Evolutionary conservation across 2,888 invertebrate species (phyloP).

Genomic region (Amaurobius ferox): DNA sequence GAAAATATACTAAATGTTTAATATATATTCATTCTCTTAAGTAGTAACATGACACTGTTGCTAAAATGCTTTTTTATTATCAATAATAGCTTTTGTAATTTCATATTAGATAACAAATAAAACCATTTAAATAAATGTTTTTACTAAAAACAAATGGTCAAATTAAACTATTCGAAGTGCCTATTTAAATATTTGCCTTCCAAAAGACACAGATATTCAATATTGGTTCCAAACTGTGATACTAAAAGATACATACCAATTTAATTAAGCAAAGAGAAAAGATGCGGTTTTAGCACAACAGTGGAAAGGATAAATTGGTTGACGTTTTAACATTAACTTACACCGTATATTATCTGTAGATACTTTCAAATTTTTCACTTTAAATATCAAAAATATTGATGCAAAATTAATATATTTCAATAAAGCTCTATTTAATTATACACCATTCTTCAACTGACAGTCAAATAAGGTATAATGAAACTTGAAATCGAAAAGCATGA

Average conservation of each 20-base stretch:
- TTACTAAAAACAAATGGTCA: too few species aligned
- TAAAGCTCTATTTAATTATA: background rate
- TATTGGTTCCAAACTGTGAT: background rate
- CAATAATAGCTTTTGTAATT: too few species aligned
- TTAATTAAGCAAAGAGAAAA: background rate
- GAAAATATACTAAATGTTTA: too few species aligned
- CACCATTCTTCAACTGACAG: background rate
- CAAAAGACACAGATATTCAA: too few species aligned
- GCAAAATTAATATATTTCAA: background rate
- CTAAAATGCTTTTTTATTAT: too few species aligned
- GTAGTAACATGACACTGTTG: too few species aligned
- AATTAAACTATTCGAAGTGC: too few species aligned
- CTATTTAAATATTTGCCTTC: too few species aligned
- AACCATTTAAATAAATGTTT: too few species aligned
- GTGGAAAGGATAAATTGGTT: background rate
- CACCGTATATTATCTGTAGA: background rate
- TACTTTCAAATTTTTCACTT: background rate
- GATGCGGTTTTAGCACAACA: background rate
- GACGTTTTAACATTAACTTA: too few species aligned
- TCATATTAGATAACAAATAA: too few species aligned
- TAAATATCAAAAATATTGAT: background rate
- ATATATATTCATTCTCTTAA: too few species aligned
- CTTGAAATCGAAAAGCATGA: background rate
- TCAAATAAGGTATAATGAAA: background rate
- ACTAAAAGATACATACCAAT: background rate